Evolutionary conservation across 2,113 vertebrate genomes (phyloP).

Genomic region (Halichoeres trimaculatus): DNA sequence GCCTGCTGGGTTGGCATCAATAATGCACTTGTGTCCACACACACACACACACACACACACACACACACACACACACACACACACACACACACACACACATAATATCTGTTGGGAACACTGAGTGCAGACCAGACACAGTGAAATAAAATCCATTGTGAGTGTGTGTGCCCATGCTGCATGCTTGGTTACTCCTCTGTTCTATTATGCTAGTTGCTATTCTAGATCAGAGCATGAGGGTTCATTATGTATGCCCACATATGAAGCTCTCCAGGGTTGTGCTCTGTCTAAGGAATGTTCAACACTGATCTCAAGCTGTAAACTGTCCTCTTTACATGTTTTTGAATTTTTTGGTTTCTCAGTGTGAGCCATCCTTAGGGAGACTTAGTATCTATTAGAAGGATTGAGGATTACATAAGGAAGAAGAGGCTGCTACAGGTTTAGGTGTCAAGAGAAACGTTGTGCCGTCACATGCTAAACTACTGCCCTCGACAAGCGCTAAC

Average conservation of each 20-base stretch:
- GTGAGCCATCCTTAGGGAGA: neutral
- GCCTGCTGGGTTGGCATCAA: slow-evolving; percentile 61
- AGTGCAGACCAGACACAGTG: slow-evolving; percentile 54
- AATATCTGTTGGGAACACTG: slow-evolving; percentile 48
- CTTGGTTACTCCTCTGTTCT: slow-evolving; percentile 47
- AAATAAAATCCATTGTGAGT: slow-evolving; percentile 56
- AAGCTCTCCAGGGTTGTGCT: slow-evolving; percentile 46
- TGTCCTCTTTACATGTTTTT: neutral
- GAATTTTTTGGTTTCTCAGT: neutral
- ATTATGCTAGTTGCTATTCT: slow-evolving; percentile 59
- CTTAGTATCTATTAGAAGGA: too few relatives aligned
- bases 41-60: slow-evolving; percentile 23
- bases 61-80: slow-evolving; percentile 30
- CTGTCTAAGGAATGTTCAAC: slow-evolving; percentile 39
- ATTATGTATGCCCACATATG: slow-evolving; percentile 58
- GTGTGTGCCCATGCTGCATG: slow-evolving; percentile 36
- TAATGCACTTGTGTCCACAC: slow-evolving; percentile 53
- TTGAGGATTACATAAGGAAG: too few relatives aligned
- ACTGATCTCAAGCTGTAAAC: slow-evolving; percentile 32
- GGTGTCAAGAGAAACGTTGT: too few relatives aligned
- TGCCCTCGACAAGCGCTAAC: too few relatives aligned
- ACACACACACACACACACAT: slow-evolving; percentile 16
- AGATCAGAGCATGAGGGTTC: slow-evolving; percentile 44
- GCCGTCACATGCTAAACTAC: too few relatives aligned
- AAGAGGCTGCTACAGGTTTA: too few relatives aligned